These are phyloP conservation scores for Aporophyla lueneburgensis DNA, from an alignment of 2,888 invertebrate species.

Conservation along the genomic window DNA sequence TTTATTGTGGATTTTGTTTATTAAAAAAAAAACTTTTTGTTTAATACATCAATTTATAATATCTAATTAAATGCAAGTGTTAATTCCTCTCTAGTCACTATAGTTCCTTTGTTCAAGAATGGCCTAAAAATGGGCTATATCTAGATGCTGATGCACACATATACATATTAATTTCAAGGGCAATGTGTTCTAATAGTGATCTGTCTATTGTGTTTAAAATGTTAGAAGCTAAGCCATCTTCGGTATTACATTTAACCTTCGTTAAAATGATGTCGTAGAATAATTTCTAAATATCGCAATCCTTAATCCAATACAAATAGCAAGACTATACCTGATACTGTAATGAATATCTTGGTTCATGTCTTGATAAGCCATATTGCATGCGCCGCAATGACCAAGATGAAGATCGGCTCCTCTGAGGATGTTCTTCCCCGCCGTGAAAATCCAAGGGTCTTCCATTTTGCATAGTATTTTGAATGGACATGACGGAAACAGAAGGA, in stretches of 20 bases:
- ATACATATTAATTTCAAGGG: constrained; percentile 15
- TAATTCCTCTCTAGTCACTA: background rate
- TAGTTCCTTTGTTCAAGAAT: constrained; percentile 24
- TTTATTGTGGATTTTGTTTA: background rate
- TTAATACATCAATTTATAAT: background rate
- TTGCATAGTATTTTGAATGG: constrained; percentile 79
- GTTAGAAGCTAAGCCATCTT: constrained; percentile 10
- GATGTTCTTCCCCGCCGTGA: constrained; percentile 70
- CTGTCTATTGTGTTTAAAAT: constrained; percentile 3
- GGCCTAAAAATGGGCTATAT: constrained; percentile 24
- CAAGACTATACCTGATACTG: constrained; percentile 80
- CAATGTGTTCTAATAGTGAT: constrained; percentile 15
- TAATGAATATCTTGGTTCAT: constrained; percentile 84
- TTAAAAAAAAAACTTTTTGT: background rate
- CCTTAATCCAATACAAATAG: constrained; percentile 10
- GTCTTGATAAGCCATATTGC: constrained; percentile 76
- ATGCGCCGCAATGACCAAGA: constrained; percentile 83
- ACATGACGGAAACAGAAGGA: constrained; percentile 76
- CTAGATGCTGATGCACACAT: background rate
- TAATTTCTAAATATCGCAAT: constrained; percentile 24
- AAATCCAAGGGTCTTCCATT: constrained; percentile 79
- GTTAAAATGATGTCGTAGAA: constrained; percentile 44
- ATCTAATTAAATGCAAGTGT: background rate
- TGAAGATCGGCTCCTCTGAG: constrained; percentile 81
- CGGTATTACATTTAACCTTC: constrained; percentile 23